Percentiles rank a stretch among this genome's conserved stretches.
Evolutionary conservation across 2,888 invertebrate genomes (phyloP).

Genomic region (Mamestra brassicae): DNA sequence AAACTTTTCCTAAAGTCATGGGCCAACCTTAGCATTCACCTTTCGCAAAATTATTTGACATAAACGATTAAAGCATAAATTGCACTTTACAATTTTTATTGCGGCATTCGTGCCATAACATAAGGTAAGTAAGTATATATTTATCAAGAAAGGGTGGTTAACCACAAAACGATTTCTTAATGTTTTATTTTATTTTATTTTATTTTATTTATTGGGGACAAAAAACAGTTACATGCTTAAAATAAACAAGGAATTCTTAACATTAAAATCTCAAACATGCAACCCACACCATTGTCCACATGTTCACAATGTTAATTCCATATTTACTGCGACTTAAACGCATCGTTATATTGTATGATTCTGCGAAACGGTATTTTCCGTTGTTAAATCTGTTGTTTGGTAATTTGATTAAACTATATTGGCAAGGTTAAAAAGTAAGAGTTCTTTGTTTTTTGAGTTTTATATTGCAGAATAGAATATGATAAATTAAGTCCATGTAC

Average conservation of each 20-base stretch:
- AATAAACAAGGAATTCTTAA: no score
- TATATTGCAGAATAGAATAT: not conserved
- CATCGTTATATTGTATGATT: not conserved
- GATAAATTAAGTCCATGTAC: not conserved
- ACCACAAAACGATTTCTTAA: not conserved
- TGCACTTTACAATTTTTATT: no score
- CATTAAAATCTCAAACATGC: no score
- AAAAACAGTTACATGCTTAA: no score
- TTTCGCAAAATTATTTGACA: no score
- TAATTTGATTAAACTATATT: not conserved
- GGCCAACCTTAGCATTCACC: no score
- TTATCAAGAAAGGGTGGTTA: no score
- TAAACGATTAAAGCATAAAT: no score
- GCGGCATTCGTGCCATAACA: not conserved
- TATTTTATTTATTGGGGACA: no score
- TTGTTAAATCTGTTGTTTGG: not conserved
- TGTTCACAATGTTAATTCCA: not conserved
- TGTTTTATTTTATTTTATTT: no score
- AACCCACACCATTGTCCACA: no score
- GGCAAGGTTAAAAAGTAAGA: conserved; percentile 1
- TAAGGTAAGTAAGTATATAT: not conserved
- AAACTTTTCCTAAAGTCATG: no score
- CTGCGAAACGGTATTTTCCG: conserved; percentile 1
- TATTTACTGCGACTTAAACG: not conserved
- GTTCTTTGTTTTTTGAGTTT: not conserved